phyloP scores from a whole-genome alignment of 2,888 invertebrate genomes.

The Sinopyrophorus schimmeli region DNA sequence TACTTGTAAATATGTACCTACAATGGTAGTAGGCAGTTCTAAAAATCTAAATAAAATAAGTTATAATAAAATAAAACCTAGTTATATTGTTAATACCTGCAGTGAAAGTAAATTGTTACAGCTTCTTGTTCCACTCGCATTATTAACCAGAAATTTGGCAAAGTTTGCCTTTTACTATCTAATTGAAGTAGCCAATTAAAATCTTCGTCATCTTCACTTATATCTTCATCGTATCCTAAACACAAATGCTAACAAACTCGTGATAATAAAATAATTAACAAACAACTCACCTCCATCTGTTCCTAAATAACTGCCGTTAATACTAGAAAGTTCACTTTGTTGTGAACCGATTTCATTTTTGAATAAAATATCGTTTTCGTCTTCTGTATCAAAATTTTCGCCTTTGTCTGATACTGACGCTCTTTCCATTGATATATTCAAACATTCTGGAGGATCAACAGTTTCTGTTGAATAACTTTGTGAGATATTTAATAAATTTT shows the following conservation, averaged over 20 bases:
- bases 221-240: conserved; percentile 65
- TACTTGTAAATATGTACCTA: conserved; percentile 58
- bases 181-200: conserved; percentile 61
- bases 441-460: background rate
- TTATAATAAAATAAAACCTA: conserved; percentile 3
- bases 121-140: conserved; percentile 61
- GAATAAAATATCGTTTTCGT: conserved; percentile 13
- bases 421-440: background rate
- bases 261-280: background rate
- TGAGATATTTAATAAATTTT: background rate
- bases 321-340: conserved; percentile 49
- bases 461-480: background rate
- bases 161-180: conserved; percentile 57
- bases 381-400: conserved; percentile 14
- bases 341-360: conserved; percentile 26
- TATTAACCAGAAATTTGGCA: conserved; percentile 75
- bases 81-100: conserved; percentile 57
- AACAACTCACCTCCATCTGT: conserved; percentile 46
- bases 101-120: conserved; percentile 70
- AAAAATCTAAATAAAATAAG: conserved; percentile 53
- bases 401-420: conserved; percentile 13
- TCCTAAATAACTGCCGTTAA: conserved; percentile 45
- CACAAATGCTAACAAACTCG: background rate
- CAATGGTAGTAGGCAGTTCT: conserved; percentile 59
- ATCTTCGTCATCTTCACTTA: conserved; percentile 64